These are phyloP conservation scores for Arctocebus calabarensis DNA, from an alignment of 2,797 vertebrate species.

Conservation along the genomic window DNA sequence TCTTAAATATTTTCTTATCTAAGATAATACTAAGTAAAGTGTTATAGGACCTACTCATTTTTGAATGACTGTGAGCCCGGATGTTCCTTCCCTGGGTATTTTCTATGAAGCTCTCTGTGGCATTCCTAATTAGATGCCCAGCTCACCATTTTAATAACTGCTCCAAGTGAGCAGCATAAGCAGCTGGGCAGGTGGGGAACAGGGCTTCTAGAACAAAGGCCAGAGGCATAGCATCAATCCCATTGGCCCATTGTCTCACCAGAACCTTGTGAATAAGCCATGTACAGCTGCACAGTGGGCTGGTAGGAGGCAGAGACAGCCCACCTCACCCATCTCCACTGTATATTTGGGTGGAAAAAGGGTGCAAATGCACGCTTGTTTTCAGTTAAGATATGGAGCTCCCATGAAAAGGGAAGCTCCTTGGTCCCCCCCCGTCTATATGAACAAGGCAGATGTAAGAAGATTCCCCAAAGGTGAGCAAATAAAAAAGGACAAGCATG, in stretches of 20 bases:
- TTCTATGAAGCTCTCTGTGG: neutral
- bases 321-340: neutral
- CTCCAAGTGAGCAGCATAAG: neutral
- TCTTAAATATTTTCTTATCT: conserved; percentile 44
- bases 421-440: neutral
- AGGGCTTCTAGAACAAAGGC: conserved; percentile 16
- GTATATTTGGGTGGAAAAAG: neutral
- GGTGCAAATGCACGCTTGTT: neutral
- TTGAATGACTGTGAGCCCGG: neutral
- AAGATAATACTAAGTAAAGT: conserved; percentile 39
- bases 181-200: neutral
- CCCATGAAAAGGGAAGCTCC: neutral
- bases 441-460: neutral
- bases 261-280: neutral
- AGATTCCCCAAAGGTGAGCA: conserved; percentile 63
- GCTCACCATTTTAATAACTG: neutral
- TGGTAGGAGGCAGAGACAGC: neutral
- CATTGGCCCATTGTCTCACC: neutral
- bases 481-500: conserved; percentile 76
- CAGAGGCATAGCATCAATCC: neutral
- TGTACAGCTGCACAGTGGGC: neutral
- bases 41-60: neutral
- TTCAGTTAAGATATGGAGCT: neutral
- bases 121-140: neutral
- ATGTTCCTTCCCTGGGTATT: neutral